phyloP scores from a whole-genome alignment of 2,797 vertebrate species.

The Galago senegalensis region DNA sequence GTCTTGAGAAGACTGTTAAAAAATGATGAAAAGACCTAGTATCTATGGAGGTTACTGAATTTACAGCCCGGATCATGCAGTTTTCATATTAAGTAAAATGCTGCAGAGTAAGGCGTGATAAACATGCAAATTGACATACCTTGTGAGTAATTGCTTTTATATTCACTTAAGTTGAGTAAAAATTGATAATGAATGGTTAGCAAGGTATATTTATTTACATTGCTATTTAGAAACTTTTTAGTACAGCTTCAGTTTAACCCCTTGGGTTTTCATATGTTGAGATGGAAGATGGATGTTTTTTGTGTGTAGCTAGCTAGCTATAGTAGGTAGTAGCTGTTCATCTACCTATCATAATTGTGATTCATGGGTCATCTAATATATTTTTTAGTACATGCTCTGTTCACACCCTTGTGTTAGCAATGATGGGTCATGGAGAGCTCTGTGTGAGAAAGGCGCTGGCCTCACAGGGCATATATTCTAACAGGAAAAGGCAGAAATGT shows the following conservation, averaged over 20 bases:
- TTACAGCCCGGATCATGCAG: not conserved
- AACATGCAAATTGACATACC: not conserved
- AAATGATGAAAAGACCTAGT: slow-evolving; percentile 4
- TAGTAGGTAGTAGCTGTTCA: not conserved
- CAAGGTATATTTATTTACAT: slow-evolving; percentile 41
- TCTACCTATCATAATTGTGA: not conserved
- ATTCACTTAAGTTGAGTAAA: slow-evolving; percentile 46
- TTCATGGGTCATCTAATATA: not conserved
- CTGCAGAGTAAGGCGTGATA: not conserved
- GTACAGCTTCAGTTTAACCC: not conserved
- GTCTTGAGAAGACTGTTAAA: slow-evolving; percentile 35
- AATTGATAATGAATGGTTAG: slow-evolving; percentile 37
- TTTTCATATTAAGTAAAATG: slow-evolving; percentile 31
- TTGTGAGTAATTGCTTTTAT: slow-evolving; percentile 46
- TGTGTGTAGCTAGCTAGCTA: not conserved
- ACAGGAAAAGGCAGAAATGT: not conserved
- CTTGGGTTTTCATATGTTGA: not conserved
- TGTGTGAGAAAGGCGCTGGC: not conserved
- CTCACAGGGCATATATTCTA: not conserved
- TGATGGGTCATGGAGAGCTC: not conserved
- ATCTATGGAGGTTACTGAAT: slow-evolving; percentile 15
- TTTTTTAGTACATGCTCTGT: not conserved
- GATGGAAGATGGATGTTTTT: not conserved
- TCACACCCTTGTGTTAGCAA: not conserved
- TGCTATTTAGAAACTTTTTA: not conserved